These are phyloP conservation scores for Ceratoteleas bidentatus DNA, from an alignment of 1,140 invertebrate species.

Conservation along the genomic window DNA sequence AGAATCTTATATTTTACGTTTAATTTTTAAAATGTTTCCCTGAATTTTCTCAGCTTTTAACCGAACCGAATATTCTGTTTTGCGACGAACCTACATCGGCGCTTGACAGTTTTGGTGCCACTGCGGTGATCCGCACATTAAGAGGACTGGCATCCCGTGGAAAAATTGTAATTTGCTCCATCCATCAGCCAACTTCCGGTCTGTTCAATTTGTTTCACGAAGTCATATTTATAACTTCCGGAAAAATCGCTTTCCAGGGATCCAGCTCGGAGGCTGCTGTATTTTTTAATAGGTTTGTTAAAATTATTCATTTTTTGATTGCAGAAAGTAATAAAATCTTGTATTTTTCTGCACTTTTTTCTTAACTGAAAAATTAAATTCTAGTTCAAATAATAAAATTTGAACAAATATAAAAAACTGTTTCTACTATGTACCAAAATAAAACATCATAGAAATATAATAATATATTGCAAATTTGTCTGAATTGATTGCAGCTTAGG, in stretches of 20 bases:
- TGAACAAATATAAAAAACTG: no score
- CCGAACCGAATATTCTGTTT: no score
- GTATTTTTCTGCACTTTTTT: no score
- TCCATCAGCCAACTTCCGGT: constrained; percentile 94
- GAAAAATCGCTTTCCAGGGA: constrained; percentile 91
- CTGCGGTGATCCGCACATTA: constrained; percentile 87
- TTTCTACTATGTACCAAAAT: no score
- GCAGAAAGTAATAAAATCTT: no score
- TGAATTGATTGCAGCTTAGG: constrained; percentile 79
- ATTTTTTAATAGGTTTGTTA: constrained; percentile 84
- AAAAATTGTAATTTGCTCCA: constrained; percentile 91
- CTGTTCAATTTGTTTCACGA: constrained; percentile 91
- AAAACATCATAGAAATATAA: no score
- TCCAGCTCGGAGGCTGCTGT: constrained; percentile 82
- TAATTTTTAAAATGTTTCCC: no score
- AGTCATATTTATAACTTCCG: constrained; percentile 89
- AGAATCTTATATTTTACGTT: no score
- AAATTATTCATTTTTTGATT: neutral
- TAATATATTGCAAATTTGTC: no score
- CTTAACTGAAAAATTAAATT: no score
- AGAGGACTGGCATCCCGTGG: constrained; percentile 84
- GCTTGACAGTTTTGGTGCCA: constrained; percentile 90
- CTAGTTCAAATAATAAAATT: no score
- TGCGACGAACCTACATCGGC: constrained; percentile 91
- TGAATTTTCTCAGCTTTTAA: no score